phyloP scores from a whole-genome alignment of 1,140 invertebrate species.

The Diachasma alloeum region DNA sequence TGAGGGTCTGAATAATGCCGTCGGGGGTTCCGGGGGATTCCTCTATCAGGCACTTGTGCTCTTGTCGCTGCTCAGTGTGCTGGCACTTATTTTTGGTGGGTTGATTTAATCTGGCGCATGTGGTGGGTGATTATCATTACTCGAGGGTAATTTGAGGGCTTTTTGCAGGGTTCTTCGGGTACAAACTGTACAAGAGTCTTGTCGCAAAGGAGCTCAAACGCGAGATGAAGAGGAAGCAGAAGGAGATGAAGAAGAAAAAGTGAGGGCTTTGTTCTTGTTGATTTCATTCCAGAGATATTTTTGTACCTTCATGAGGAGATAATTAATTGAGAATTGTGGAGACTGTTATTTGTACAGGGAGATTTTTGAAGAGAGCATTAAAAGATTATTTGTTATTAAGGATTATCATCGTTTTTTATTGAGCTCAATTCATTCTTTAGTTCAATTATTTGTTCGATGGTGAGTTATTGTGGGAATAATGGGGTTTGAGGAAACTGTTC shows the following conservation, averaged over 20 bases:
- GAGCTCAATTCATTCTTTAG: too few species aligned
- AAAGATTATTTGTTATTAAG: background rate
- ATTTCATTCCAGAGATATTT: background rate
- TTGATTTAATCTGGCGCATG: background rate
- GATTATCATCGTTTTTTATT: too few species aligned
- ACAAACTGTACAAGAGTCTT: constrained; percentile 79
- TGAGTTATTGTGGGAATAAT: too few species aligned
- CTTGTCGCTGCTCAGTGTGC: constrained; percentile 33
- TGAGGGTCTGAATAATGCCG: constrained; percentile 23
- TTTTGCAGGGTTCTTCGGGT: constrained; percentile 80
- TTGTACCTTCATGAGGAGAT: background rate
- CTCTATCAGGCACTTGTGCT: constrained; percentile 37
- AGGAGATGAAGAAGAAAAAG: constrained; percentile 33
- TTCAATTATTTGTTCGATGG: too few species aligned
- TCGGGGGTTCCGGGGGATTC: constrained; percentile 41
- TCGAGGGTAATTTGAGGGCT: constrained; percentile 25
- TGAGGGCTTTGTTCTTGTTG: constrained; percentile 52
- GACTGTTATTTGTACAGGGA: too few species aligned
- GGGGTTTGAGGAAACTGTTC: too few species aligned
- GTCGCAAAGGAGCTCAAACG: constrained; percentile 74
- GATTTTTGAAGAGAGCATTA: background rate
- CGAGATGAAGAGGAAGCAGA: constrained; percentile 74
- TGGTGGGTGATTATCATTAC: too few species aligned
- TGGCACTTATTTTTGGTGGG: constrained; percentile 46
- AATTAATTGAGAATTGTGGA: too few species aligned